Percentiles rank a stretch among this genome's conserved stretches.
Evolutionary conservation across 2,797 vertebrate species (phyloP).

Genomic region (Halcyon chelicuti): DNA sequence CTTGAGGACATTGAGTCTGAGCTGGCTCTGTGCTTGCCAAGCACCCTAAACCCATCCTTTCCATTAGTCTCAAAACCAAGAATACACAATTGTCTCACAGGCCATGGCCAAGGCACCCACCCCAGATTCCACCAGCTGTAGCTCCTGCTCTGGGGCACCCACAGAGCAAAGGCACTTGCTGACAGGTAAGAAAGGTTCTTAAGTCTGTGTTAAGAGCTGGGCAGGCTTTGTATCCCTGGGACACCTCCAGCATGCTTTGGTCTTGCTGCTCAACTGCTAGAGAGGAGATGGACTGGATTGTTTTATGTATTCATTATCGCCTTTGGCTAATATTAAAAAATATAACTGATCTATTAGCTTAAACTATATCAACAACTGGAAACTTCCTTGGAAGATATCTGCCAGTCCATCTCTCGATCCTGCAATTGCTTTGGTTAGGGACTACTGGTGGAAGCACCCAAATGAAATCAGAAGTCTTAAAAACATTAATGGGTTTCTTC

Average conservation of each 20-base stretch:
- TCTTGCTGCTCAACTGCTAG: neutral
- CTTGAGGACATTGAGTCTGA: neutral
- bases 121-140: neutral
- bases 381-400: neutral
- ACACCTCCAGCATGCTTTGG: neutral
- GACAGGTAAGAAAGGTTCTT: neutral
- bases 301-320: neutral
- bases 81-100: neutral
- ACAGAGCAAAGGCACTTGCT: accelerated
- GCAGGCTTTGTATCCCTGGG: neutral
- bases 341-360: neutral
- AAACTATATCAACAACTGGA: accelerated
- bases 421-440: neutral
- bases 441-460: neutral
- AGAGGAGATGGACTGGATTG: neutral
- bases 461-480: neutral
- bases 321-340: neutral
- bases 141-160: neutral
- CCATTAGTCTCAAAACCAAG: neutral
- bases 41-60: neutral
- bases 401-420: neutral
- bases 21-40: neutral
- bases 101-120: neutral
- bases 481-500: conserved; percentile 6
- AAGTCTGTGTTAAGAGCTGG: neutral